Conservation (phyloP, 2,888 invertebrate genomes). For the Periphyllus acericola region DNA sequence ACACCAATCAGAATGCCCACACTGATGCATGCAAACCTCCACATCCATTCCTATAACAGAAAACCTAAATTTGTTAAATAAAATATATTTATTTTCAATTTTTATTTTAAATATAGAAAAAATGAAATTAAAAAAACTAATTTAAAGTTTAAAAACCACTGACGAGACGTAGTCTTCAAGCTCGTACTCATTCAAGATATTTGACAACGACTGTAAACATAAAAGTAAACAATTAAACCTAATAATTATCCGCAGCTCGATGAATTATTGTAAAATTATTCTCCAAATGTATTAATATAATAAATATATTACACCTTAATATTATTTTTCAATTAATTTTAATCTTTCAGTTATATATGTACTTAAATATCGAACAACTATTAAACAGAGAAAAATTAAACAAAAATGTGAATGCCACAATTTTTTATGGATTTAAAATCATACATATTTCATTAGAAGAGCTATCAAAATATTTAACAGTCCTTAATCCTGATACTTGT, state of each 20-base stretch:
- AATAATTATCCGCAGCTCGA: slow-evolving; percentile 3
- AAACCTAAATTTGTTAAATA: slow-evolving; percentile 36
- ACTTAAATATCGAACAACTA: too few relatives aligned
- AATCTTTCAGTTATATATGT: too few relatives aligned
- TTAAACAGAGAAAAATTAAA: too few relatives aligned
- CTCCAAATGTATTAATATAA: neutral
- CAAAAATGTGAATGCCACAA: too few relatives aligned
- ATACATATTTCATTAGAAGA: too few relatives aligned
- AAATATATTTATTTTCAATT: slow-evolving; percentile 1
- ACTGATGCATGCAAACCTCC: slow-evolving; percentile 44
- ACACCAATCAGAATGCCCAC: slow-evolving; percentile 37
- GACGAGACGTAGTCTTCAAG: slow-evolving; percentile 42
- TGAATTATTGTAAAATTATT: neutral
- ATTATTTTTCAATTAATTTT: neutral
- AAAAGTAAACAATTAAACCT: slow-evolving; percentile 55
- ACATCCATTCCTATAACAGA: slow-evolving; percentile 55
- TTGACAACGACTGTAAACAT: slow-evolving; percentile 56
- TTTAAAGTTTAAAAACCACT: slow-evolving; percentile 40
- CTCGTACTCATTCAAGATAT: slow-evolving; percentile 53
- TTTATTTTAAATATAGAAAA: slow-evolving; percentile 19
- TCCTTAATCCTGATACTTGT: too few relatives aligned
- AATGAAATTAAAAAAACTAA: slow-evolving; percentile 28
- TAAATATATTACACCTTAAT: neutral
- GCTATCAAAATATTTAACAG: too few relatives aligned
- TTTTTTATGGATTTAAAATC: too few relatives aligned